These are phyloP conservation scores for Atrichornis clamosus DNA, from an alignment of 2,113 vertebrate species.

Conservation along the genomic window DNA sequence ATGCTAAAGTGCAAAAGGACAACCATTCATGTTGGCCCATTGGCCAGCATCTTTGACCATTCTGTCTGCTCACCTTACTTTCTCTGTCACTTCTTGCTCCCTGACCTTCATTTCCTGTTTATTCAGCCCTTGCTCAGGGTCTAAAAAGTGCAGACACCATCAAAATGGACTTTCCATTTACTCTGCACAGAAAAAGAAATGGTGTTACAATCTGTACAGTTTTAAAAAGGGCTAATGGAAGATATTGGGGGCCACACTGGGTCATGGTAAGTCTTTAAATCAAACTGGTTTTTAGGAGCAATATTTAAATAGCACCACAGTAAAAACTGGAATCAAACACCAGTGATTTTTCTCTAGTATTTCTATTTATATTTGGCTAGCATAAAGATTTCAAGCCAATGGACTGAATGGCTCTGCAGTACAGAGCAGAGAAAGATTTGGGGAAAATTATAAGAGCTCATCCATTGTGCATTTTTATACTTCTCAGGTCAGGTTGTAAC, in stretches of 20 bases:
- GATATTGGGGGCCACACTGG: not conserved
- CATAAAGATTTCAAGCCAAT: not conserved
- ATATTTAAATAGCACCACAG: not conserved
- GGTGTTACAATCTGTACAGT: not conserved
- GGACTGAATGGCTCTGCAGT: not conserved
- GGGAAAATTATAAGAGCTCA: not conserved
- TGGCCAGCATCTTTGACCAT: not conserved
- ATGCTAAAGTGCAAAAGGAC: not conserved
- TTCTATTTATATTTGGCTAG: not conserved
- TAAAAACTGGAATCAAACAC: not conserved
- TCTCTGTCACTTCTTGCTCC: not conserved
- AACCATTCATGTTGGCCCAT: not conserved
- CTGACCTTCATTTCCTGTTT: constrained; percentile 5
- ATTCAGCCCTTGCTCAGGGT: not conserved
- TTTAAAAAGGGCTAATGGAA: not conserved
- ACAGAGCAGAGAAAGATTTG: not conserved
- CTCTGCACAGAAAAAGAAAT: not conserved
- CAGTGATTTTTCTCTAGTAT: not conserved
- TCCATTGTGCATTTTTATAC: not conserved
- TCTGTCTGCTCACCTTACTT: not conserved
- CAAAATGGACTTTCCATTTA: not conserved
- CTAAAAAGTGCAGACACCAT: constrained; percentile 8
- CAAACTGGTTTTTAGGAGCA: not conserved
- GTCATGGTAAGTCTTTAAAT: not conserved
- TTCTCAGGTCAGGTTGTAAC: not conserved